Evolutionary conservation across 2,113 vertebrate species (phyloP).

Genomic region (Pelmatolapia mariae): DNA sequence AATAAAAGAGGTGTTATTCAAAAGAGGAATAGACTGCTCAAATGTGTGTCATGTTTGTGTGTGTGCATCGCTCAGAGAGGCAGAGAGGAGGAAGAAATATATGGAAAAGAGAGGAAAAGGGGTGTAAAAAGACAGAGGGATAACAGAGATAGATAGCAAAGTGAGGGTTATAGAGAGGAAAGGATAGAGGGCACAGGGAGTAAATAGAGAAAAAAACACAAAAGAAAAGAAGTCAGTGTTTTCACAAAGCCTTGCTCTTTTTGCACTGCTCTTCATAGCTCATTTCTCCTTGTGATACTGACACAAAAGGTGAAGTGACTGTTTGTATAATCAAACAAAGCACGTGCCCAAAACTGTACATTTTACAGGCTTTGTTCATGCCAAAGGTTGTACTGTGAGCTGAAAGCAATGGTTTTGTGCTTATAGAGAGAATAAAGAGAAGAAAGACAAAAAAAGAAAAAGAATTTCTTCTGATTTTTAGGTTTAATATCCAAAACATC

Average conservation of each 20-base stretch:
- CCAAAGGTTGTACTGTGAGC: conserved; percentile 2
- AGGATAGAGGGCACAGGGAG: background rate
- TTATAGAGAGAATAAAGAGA: background rate
- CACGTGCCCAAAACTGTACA: conserved; percentile 15
- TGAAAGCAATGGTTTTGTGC: background rate
- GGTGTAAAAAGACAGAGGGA: background rate
- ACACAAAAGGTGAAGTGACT: conserved; percentile 52
- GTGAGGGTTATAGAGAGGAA: background rate
- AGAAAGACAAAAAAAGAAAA: background rate
- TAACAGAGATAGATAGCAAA: background rate
- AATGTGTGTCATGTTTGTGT: conserved; percentile 42
- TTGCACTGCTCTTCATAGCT: conserved; percentile 1
- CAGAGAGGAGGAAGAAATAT: background rate
- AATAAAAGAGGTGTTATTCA: conserved; percentile 69
- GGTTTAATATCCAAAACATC: background rate
- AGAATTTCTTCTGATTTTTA: background rate
- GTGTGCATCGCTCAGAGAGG: background rate
- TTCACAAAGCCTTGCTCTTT: conserved; percentile 31
- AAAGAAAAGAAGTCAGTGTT: conserved; percentile 12
- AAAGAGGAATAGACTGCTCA: conserved; percentile 58
- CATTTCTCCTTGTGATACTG: conserved; percentile 36
- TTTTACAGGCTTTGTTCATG: conserved; percentile 28
- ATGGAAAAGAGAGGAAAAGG: background rate
- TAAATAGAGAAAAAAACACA: background rate
- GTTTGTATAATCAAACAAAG: conserved; percentile 51